Percentiles rank a stretch among this genome's conserved stretches.
phyloP scores from a whole-genome alignment of 2,113 vertebrate genomes.

The Hyaena hyaena region DNA sequence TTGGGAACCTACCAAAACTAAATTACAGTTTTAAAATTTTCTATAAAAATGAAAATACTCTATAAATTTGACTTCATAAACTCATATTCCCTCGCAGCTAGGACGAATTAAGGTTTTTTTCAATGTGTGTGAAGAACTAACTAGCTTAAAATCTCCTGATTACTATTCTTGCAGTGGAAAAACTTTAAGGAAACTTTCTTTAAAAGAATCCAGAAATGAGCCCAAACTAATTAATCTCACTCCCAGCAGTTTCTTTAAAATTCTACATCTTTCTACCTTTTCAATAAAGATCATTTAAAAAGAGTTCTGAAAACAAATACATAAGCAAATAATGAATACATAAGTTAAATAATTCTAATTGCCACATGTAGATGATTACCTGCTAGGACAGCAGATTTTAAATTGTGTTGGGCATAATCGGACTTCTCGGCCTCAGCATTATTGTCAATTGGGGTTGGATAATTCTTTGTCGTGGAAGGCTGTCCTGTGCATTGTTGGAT shows the following conservation, averaged over 20 bases:
- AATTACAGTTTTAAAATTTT: background rate
- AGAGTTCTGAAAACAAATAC: background rate
- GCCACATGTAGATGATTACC: background rate
- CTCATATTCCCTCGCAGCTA: conserved; percentile 13
- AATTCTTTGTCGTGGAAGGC: background rate
- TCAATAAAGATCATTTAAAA: background rate
- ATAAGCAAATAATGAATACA: background rate
- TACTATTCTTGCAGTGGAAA: background rate
- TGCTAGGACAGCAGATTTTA: background rate
- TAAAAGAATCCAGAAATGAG: background rate
- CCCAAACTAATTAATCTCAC: background rate
- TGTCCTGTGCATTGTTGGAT: background rate
- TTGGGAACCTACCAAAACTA: conserved; percentile 38
- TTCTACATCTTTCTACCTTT: background rate
- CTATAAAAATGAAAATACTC: background rate
- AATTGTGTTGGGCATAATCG: background rate
- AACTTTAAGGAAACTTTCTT: background rate
- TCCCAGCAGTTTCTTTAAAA: background rate
- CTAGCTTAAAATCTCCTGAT: background rate
- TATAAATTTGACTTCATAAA: conserved; percentile 19
- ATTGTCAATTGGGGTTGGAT: background rate
- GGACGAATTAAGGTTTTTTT: conserved; percentile 42
- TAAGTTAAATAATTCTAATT: background rate
- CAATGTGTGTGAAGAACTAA: background rate
- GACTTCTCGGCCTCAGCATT: background rate